phyloP scores from a whole-genome alignment of 37 sponge, comb jelly and placozoan genomes.

The Agelas oroides region DNA sequence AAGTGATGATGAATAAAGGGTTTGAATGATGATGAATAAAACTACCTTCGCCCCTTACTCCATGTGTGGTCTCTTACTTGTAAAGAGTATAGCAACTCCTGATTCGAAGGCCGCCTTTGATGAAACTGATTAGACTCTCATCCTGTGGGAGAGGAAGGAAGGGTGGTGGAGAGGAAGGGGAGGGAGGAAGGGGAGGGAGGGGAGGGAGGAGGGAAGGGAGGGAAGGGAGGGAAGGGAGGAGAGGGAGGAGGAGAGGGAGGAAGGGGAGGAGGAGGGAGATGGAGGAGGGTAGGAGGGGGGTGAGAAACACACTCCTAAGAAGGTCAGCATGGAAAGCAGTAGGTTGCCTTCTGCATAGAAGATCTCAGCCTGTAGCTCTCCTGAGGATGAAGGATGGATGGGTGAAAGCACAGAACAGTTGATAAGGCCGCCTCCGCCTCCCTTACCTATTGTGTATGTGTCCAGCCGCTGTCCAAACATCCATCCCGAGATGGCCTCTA shows the following conservation, averaged over 20 bases:
- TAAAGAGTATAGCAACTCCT: conserved; percentile 65
- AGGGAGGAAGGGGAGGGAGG: neutral
- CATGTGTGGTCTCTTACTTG: conserved; percentile 73
- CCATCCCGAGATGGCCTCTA: conserved; percentile 17
- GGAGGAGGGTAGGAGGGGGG: neutral
- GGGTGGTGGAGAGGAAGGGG: too few relatives aligned
- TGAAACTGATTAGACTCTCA: conserved; percentile 77
- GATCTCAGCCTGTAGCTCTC: conserved; percentile 76
- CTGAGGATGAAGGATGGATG: neutral
- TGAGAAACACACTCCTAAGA: neutral
- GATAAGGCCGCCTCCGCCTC: too few relatives aligned
- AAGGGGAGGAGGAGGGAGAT: neutral
- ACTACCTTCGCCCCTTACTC: too few relatives aligned
- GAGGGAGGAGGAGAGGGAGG: neutral
- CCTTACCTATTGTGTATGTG: neutral
- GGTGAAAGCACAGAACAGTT: too few relatives aligned
- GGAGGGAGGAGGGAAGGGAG: neutral
- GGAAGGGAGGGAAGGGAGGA: conserved; percentile 9
- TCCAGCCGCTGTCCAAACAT: conserved; percentile 20
- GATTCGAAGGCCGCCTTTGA: conserved; percentile 70
- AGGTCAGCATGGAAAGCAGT: conserved; percentile 69
- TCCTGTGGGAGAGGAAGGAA: conserved; percentile 45
- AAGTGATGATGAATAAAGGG: too few relatives aligned
- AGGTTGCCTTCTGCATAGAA: conserved; percentile 82
- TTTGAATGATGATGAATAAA: too few relatives aligned